Evolutionary conservation across 2,888 invertebrate species (phyloP).

Genomic region (Noctua janthina): DNA sequence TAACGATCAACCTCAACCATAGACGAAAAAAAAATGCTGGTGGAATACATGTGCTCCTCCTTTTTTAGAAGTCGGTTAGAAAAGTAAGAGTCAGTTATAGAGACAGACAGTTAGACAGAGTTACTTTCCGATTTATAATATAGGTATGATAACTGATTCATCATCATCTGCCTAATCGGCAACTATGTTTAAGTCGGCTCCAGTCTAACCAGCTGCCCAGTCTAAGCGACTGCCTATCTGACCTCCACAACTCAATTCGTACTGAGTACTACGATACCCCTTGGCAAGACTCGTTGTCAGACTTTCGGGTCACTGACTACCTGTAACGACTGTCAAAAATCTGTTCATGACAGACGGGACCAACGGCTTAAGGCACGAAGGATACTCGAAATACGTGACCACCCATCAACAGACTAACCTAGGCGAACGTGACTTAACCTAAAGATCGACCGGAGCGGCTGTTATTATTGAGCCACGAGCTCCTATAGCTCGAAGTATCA

Average conservation of each 20-base stretch:
- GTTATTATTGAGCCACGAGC: neutral
- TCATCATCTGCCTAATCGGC: too few relatives aligned
- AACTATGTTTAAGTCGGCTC: neutral
- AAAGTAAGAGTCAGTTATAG: too few relatives aligned
- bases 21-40: too few relatives aligned
- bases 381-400: neutral
- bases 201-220: neutral
- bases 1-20: too few relatives aligned
- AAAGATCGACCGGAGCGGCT: neutral
- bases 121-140: too few relatives aligned
- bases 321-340: neutral
- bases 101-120: too few relatives aligned
- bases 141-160: too few relatives aligned
- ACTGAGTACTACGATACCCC: neutral
- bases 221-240: neutral
- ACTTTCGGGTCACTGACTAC: neutral
- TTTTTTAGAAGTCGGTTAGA: too few relatives aligned
- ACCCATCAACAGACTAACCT: neutral
- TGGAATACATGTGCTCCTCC: too few relatives aligned
- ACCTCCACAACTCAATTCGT: too few relatives aligned
- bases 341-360: neutral
- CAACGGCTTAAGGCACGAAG: neutral
- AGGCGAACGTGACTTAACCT: neutral
- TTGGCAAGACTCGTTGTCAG: neutral
- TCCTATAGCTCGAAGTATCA: neutral